phyloP scores from a whole-genome alignment of 2,888 invertebrate genomes.

The Limnephilus lunatus region DNA sequence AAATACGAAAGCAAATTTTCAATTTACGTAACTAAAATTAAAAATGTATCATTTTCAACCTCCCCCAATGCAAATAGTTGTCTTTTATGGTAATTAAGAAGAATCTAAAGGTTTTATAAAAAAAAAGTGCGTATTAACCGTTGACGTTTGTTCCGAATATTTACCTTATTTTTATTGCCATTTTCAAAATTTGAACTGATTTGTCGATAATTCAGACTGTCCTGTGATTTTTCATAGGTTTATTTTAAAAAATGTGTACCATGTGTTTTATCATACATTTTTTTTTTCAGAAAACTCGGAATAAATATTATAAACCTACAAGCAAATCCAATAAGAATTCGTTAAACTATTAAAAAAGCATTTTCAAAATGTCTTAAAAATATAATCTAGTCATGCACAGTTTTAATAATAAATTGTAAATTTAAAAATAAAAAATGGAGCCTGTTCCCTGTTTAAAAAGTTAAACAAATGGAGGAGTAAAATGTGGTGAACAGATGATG shows the following conservation, averaged over 20 bases:
- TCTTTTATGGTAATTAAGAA: no score
- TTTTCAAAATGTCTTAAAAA: slow-evolving; percentile 15
- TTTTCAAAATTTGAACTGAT: no score
- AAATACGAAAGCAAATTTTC: no score
- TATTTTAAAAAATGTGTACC: not conserved
- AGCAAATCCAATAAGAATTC: slow-evolving; percentile 10
- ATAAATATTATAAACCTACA: not conserved
- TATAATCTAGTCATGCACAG: slow-evolving; percentile 6
- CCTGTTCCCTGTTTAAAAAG: not conserved
- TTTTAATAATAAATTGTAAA: not conserved
- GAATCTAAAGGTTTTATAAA: no score
- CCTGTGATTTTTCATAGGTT: no score
- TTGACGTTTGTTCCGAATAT: no score
- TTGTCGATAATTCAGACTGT: no score
- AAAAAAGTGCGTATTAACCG: no score
- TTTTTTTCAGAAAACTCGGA: not conserved
- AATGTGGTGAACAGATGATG: slow-evolving; percentile 30
- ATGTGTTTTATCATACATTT: not conserved
- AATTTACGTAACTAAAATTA: no score
- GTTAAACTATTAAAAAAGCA: not conserved
- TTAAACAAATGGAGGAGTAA: slow-evolving; percentile 12
- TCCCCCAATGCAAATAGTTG: no score
- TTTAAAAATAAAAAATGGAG: not conserved
- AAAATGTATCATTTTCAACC: no score
- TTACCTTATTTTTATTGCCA: no score